Evolutionary conservation across 2,797 vertebrate species (phyloP).

Genomic region (Bufotes viridis): DNA sequence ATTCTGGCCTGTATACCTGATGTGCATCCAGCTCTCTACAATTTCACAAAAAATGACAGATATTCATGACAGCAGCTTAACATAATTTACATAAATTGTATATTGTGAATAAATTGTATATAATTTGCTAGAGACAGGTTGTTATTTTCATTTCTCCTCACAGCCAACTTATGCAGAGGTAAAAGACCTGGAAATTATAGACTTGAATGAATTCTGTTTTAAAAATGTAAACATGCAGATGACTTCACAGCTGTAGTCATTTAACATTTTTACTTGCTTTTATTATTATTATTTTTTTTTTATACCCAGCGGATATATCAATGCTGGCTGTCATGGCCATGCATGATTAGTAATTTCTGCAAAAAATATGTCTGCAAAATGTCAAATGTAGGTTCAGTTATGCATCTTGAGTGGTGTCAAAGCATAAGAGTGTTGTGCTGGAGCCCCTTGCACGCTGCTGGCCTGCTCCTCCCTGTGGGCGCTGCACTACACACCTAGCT

Average conservation of each 20-base stretch:
- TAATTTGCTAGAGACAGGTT: constrained; percentile 55
- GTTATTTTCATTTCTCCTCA: constrained; percentile 55
- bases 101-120: constrained; percentile 60
- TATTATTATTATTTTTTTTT: background rate
- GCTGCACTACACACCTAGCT: too few relatives aligned
- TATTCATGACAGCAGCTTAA: constrained; percentile 58
- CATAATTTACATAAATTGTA: constrained; percentile 56
- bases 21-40: constrained; percentile 31
- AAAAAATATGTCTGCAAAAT: background rate
- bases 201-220: constrained; percentile 38
- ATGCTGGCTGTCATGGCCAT: background rate
- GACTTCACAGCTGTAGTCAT: constrained; percentile 15
- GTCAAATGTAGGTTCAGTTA: background rate
- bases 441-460: too few relatives aligned
- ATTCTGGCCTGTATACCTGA: constrained; percentile 33
- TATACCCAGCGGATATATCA: background rate
- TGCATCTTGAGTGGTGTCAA: background rate
- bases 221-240: constrained; percentile 44
- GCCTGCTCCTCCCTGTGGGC: too few relatives aligned
- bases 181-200: constrained; percentile 55
- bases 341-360: background rate
- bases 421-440: background rate
- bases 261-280: background rate
- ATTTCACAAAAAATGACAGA: constrained; percentile 39
- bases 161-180: constrained; percentile 42